Evolutionary conservation across 2,113 vertebrate genomes (phyloP), one percentile per base, ranked within the genome.

Genomic region (Patagioenas fasciata): DNA sequence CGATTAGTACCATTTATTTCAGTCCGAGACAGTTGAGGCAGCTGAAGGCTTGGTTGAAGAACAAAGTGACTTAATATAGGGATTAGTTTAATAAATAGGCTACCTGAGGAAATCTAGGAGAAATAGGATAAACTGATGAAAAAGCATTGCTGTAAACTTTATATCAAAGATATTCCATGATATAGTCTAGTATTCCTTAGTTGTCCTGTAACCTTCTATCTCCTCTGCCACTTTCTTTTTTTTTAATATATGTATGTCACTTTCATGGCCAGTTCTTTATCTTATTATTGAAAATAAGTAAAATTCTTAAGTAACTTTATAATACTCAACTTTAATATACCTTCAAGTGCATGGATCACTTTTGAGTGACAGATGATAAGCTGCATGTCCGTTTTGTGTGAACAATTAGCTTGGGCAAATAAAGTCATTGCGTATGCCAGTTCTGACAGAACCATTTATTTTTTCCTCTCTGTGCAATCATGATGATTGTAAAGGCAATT

Each of bases 391-490:
- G 3, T 83, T 83, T 83, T 70, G 54, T 47, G 36, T 24, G 72
- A 92, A 71, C 72, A 89, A 84, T 94, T 88, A 86, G 2, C 51
- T 67, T 86, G 72, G 60, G 38, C 85, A 95, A 91, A 92, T 60
- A 73, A 67, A 80, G 38, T 74, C 50, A 92, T 60, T 84, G 42
- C 47, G 62, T 73, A 70, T 82, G 71, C 74, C 44, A 48, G 28
- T 88, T 94, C 69, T 93, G 80, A 92, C 62, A 88, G 77, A 88
- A 88, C 40, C 77, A 83, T 88, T 88, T 85, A 34, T 77, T 88
- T 79, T 60, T 75, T 53, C 36, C 31, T 17, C 38, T 91, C 75
- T 48, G 25, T 86, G 71, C 64, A 92, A 73, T 92, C 85, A 77
- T 54, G 32, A 65, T 79, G 70, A 61, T 81, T 85, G 31, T 44